phyloP scores from a whole-genome alignment of 2,113 vertebrate genomes.

The Poicephalus meyeri region DNA sequence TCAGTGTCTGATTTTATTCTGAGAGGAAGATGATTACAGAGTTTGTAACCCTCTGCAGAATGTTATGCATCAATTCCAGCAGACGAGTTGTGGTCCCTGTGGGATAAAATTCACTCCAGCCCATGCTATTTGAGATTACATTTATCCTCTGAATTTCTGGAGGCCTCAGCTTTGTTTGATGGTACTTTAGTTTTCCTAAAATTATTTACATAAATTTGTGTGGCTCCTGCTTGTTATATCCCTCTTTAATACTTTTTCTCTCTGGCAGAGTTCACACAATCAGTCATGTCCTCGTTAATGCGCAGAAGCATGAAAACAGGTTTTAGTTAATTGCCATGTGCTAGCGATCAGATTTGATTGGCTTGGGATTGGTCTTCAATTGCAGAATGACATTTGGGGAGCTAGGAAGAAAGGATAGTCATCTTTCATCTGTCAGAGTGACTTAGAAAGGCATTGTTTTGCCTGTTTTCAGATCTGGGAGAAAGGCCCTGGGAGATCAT shows the following conservation, averaged over 20 bases:
- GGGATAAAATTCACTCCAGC: background rate
- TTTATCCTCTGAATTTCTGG: background rate
- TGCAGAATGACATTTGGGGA: conserved; percentile 5
- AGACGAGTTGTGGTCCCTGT: background rate
- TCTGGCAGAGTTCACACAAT: background rate
- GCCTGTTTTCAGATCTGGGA: background rate
- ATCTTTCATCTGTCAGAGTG: background rate
- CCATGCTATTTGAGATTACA: background rate
- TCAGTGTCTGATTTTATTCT: background rate
- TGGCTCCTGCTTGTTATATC: background rate
- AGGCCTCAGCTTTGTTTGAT: background rate
- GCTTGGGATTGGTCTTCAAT: background rate
- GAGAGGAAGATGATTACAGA: background rate
- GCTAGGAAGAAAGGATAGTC: background rate
- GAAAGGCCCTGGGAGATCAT: background rate
- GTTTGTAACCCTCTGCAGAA: background rate
- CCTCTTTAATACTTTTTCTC: background rate
- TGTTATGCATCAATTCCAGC: background rate
- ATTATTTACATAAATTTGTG: background rate
- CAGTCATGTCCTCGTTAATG: background rate
- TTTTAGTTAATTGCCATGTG: conserved; percentile 32
- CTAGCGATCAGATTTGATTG: conserved; percentile 14
- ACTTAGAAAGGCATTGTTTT: background rate
- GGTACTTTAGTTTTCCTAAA: background rate
- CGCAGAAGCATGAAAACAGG: background rate